A percentile compares a stretch with the other conserved stretches of the same genome.
These are phyloP conservation scores for Dermatemys mawii DNA, from an alignment of 2,113 vertebrate species.

Conservation along the genomic window DNA sequence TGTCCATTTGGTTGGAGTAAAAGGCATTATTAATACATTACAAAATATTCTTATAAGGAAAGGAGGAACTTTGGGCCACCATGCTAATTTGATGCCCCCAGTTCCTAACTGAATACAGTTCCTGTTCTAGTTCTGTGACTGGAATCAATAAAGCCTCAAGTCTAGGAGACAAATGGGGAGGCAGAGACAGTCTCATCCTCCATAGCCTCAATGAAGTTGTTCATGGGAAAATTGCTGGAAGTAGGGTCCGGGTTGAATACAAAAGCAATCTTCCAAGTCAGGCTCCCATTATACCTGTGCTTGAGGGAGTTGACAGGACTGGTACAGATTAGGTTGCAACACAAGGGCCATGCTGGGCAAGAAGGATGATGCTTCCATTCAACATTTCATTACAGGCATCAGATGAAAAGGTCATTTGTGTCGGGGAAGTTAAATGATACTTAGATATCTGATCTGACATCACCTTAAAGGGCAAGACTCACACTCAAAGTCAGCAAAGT, in stretches of 20 bases:
- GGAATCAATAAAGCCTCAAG: neutral
- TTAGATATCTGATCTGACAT: neutral
- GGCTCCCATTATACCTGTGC: neutral
- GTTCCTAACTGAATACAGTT: neutral
- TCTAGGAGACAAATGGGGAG: neutral
- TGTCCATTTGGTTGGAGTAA: neutral
- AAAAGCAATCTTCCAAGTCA: neutral
- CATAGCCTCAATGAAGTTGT: neutral
- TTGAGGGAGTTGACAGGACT: neutral
- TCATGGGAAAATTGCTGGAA: neutral
- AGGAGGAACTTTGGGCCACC: neutral
- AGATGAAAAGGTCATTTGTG: neutral
- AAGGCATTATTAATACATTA: neutral
- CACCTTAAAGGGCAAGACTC: neutral
- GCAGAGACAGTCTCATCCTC: neutral
- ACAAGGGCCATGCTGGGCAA: neutral
- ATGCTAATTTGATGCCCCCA: accelerated
- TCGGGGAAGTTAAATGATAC: neutral
- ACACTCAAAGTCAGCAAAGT: neutral
- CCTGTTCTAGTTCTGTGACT: neutral
- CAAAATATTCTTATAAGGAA: neutral
- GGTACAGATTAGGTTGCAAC: neutral
- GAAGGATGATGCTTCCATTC: neutral
- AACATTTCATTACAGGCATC: neutral
- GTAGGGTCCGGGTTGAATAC: neutral